Base-by-base conservation (phyloP, 37 sponge, comb jelly and placozoan species). In the Diacarnus erythraeanus region DNA sequence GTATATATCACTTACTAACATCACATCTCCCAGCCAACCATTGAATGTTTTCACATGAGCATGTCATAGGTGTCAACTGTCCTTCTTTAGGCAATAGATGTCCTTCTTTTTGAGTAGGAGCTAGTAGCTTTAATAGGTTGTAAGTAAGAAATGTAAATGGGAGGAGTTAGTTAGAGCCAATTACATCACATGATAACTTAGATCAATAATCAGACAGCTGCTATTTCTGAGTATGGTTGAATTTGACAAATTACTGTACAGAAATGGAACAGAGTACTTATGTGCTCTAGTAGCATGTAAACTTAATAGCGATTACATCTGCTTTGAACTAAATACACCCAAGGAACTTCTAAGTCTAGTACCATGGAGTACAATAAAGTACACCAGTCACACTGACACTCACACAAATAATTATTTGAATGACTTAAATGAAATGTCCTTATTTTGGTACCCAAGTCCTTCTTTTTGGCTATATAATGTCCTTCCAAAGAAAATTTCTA, bases 1-100 rank as follows among this genome's bases (percentile, higher is more conserved):
- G n/a, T n/a, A n/a, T n/a, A n/a, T n/a, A n/a, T n/a, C n/a, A n/a
- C n/a, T n/a, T n/a, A n/a, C n/a, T n/a, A n/a, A n/a, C n/a, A n/a
- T n/a, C n/a, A n/a, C n/a, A n/a, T n/a, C n/a, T n/a, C n/a, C n/a
- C n/a, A n/a, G n/a, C n/a, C n/a, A n/a, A n/a, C n/a, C n/a, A n/a
- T n/a, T n/a, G n/a, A n/a, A n/a, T n/a, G n/a, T 10, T 59, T 85
- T 84, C 44, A 93, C 84, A 98, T 78, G 40, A 98, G 17, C 56
- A 54, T 10, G 56, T 54, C 56, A 54, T 20, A 17, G 56, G 56
- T 54, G 17, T 54, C 56, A 54, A 54, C 56, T 54, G 56, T 54
- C 10, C 56, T 54, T 54, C 56, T 54, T 54, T 54, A 17, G 56
- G 10, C 56, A 20, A 54, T 54, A 20, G 17, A 54, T 54, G 56